Conservation (phyloP, 2,113 vertebrate species). For the Phalacrocorax aristotelis region DNA sequence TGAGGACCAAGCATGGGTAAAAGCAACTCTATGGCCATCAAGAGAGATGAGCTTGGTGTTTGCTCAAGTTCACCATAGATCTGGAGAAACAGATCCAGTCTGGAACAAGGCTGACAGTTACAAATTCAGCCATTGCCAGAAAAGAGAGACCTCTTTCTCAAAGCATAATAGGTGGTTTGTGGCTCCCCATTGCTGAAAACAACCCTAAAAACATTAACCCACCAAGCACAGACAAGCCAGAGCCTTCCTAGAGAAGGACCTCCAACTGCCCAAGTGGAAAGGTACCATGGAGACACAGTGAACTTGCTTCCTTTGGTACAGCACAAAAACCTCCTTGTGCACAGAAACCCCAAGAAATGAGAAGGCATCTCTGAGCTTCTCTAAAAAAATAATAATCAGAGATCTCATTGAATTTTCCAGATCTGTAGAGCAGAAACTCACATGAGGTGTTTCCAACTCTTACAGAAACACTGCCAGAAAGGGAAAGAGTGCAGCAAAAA, state of each 20-base stretch:
- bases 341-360: not conserved
- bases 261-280: not conserved
- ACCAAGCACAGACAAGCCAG: not conserved
- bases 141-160: not conserved
- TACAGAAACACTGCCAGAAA: not conserved
- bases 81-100: not conserved
- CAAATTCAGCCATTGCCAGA: not conserved
- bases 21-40: not conserved
- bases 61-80: not conserved
- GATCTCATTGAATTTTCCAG: not conserved
- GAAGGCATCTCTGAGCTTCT: not conserved
- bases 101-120: not conserved
- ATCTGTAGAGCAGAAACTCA: not conserved
- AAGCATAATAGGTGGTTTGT: not conserved
- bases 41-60: not conserved
- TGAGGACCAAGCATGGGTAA: not conserved
- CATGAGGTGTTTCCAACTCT: fast-evolving
- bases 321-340: not conserved
- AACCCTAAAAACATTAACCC: not conserved
- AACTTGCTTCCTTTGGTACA: not conserved
- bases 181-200: not conserved
- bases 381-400: not conserved
- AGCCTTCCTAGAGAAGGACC: not conserved
- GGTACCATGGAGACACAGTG: not conserved
- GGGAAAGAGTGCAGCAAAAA: not conserved